Evolutionary conservation across 2,113 vertebrate species (phyloP).

Genomic region (Numida meleagris): DNA sequence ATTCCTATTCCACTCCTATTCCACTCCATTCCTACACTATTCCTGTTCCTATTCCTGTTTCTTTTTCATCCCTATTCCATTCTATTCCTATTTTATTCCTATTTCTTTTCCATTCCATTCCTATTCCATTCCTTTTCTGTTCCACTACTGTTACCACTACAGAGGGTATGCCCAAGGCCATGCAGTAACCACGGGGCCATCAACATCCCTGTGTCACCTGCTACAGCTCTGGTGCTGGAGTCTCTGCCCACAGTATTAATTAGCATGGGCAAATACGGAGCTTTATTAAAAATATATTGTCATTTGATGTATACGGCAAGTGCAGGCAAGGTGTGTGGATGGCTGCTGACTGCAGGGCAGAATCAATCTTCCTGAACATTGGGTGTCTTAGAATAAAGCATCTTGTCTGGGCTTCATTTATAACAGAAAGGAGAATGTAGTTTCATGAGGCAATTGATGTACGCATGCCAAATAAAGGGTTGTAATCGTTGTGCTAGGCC

Average conservation of each 20-base stretch:
- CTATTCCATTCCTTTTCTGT: not conserved
- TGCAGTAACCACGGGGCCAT: not conserved
- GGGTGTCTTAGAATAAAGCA: not conserved
- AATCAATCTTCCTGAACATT: not conserved
- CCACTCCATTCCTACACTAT: no score
- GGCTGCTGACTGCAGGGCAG: not conserved
- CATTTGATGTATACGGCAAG: not conserved
- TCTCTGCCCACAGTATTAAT: not conserved
- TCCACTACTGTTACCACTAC: not conserved
- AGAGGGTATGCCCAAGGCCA: not conserved
- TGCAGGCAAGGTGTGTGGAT: no score
- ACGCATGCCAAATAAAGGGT: not conserved
- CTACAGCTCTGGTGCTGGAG: not conserved
- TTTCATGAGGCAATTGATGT: not conserved
- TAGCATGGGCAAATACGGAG: not conserved
- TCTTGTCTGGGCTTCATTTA: not conserved
- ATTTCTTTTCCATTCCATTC: no score
- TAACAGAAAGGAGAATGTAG: not conserved
- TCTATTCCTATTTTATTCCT: no score
- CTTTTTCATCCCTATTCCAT: no score
- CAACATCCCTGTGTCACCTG: not conserved
- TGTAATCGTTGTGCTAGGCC: no score
- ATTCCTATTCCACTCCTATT: not conserved
- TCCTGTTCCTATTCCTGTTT: no score
- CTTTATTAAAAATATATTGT: accelerated